Evolutionary conservation across 1,140 invertebrate species (phyloP).

Genomic region (Onthophagus taurus): DNA sequence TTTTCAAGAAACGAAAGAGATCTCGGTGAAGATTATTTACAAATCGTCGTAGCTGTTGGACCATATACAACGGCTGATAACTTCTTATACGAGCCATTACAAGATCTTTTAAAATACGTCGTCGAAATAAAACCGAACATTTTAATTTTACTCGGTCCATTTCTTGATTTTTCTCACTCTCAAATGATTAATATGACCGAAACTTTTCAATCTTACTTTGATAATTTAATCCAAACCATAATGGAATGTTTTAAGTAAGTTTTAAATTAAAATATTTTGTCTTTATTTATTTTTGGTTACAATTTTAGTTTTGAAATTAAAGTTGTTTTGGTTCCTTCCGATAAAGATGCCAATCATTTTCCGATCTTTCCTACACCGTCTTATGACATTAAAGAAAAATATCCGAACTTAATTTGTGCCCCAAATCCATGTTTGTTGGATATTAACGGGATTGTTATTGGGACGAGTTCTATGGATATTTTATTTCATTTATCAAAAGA

Average conservation of each 20-base stretch:
- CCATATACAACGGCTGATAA: slow-evolving; percentile 72
- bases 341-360: slow-evolving; percentile 65
- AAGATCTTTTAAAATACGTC: slow-evolving; percentile 63
- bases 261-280: slow-evolving; percentile 10
- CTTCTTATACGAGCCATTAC: slow-evolving; percentile 68
- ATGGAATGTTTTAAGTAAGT: slow-evolving; percentile 38
- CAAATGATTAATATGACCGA: slow-evolving; percentile 49
- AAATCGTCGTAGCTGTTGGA: slow-evolving; percentile 67
- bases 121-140: slow-evolving; percentile 64
- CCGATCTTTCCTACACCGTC: slow-evolving; percentile 75
- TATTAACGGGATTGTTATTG: slow-evolving; percentile 67
- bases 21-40: slow-evolving; percentile 36
- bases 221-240: slow-evolving; percentile 54
- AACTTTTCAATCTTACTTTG: slow-evolving; percentile 62
- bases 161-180: slow-evolving; percentile 62
- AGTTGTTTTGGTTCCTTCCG: slow-evolving; percentile 64
- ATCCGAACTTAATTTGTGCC: slow-evolving; percentile 45
- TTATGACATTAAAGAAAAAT: slow-evolving; percentile 43
- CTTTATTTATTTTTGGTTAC: slow-evolving; percentile 7
- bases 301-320: slow-evolving; percentile 54
- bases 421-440: slow-evolving; percentile 72
- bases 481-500: slow-evolving; percentile 69
- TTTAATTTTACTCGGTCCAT: slow-evolving; percentile 73
- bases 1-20: slow-evolving; percentile 1
- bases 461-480: slow-evolving; percentile 71